Evolutionary conservation across 2,113 vertebrate genomes (phyloP), one percentile per base, ranked within the genome.

Genomic region (Plestiodon gilberti): DNA sequence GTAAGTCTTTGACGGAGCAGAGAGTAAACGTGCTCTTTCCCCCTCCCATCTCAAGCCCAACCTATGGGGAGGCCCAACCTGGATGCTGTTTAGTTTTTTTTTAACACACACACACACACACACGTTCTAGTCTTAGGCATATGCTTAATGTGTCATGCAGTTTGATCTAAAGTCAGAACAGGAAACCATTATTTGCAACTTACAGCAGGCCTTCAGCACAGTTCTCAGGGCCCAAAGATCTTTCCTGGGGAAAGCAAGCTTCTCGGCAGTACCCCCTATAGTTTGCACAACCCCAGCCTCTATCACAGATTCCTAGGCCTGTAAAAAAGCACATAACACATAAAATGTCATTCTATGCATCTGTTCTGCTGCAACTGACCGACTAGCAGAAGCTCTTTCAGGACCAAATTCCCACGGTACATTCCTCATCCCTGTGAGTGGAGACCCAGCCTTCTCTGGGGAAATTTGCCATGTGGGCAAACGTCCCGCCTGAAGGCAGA

Each of bases 161-260:
- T 18, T 71, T 35, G 38, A 38, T 22, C 17, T 33, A 62, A 61
- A 23, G 4, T 3, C 15, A 69, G 3, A 38, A 13, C 11, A 30
- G 33, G 17, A 48, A 3, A 48, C 18, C 13, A 10, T 57, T 23
- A 33, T 23, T 18, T 40, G 43, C 30, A 10, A 93, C 94, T 80
- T 93, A 95, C 94, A 92, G 76, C 76, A 88, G 82, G 81, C 89
- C 93, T 77, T 92, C 93, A 17, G 87, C 83, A 75, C 95, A 95
- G 71, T 91, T 93, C 65, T 90, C 85, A 23, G 85, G 90, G 14
- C 93, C 93, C 35, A 94, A 86, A 1, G 89, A 82, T 8, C 90
- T 87, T 75, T 95, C 95, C 57, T 85, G 82, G 25, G 90, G 84
- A 38, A 88, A 89, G 18, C 95, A 95, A 7, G 79, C 22, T 0